Percentiles rank a stretch among this genome's conserved stretches.
These are phyloP conservation scores for Acromyrmex charruanus DNA, from an alignment of 1,140 invertebrate species.

Conservation along the genomic window DNA sequence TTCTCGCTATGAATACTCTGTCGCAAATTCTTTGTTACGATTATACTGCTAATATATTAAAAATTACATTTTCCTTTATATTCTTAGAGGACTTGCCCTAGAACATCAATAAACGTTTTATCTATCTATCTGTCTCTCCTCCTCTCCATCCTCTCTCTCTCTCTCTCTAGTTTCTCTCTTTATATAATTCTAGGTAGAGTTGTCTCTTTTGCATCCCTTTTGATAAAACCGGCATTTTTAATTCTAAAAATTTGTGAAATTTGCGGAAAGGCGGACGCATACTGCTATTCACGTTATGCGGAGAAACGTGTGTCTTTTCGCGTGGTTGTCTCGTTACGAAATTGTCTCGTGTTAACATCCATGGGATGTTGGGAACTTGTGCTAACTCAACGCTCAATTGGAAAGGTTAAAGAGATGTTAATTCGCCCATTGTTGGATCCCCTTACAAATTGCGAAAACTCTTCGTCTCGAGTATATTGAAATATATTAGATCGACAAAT, in stretches of 20 bases:
- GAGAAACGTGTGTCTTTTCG: background rate
- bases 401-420: conserved; percentile 28
- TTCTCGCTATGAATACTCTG: no score
- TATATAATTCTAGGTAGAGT: background rate
- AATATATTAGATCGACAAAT: background rate
- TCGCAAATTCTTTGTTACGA: no score
- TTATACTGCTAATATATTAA: no score
- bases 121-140: no score
- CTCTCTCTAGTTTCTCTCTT: background rate
- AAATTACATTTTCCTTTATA: no score
- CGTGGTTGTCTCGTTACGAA: background rate
- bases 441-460: conserved; percentile 23
- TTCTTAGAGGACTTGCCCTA: no score
- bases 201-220: background rate
- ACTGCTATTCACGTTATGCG: background rate
- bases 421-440: background rate
- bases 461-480: background rate
- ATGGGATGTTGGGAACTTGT: background rate
- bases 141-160: no score
- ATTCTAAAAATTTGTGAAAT: conserved; percentile 66
- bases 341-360: background rate
- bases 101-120: no score
- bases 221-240: conserved; percentile 25
- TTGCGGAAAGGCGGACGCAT: conserved; percentile 45
- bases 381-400: background rate